Evolutionary conservation across 2,113 vertebrate genomes (phyloP).

Genomic region (Sorex araneus): DNA sequence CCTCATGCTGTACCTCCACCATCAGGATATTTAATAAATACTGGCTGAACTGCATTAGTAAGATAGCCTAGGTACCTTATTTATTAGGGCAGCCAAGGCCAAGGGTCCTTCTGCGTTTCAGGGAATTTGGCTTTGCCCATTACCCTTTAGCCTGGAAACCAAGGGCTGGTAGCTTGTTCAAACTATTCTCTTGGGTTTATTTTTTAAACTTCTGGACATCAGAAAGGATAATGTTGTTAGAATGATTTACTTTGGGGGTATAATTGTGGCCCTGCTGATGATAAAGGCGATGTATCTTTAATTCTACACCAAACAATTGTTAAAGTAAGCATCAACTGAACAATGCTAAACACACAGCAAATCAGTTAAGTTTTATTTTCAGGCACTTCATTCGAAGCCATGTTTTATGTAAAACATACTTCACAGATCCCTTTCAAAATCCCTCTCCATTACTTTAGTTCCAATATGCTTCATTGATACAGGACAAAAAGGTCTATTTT

Average conservation of each 20-base stretch:
- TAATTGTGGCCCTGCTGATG: slow-evolving; percentile 7
- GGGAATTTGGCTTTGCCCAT: not conserved
- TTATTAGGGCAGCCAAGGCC: not conserved
- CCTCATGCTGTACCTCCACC: not conserved
- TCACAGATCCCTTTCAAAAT: slow-evolving; percentile 12
- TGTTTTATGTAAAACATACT: not conserved
- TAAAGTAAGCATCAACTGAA: not conserved
- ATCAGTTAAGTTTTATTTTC: not conserved
- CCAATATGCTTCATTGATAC: not conserved
- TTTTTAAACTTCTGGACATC: slow-evolving; percentile 27
- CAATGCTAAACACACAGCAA: not conserved
- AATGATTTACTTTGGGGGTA: slow-evolving; percentile 1
- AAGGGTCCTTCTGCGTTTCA: not conserved
- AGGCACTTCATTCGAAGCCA: slow-evolving; percentile 30
- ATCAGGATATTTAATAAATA: not conserved
- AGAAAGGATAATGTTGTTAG: not conserved
- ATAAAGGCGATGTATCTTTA: not conserved
- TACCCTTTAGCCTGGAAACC: not conserved
- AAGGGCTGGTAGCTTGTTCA: slow-evolving; percentile 12
- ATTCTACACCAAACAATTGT: not conserved
- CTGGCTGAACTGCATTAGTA: not conserved
- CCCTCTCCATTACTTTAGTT: not conserved
- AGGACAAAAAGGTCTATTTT: not conserved
- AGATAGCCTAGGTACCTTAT: not conserved
- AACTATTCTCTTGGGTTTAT: not conserved